Base-by-base conservation (phyloP, 2,113 vertebrate genomes). In the Podiceps cristatus region DNA sequence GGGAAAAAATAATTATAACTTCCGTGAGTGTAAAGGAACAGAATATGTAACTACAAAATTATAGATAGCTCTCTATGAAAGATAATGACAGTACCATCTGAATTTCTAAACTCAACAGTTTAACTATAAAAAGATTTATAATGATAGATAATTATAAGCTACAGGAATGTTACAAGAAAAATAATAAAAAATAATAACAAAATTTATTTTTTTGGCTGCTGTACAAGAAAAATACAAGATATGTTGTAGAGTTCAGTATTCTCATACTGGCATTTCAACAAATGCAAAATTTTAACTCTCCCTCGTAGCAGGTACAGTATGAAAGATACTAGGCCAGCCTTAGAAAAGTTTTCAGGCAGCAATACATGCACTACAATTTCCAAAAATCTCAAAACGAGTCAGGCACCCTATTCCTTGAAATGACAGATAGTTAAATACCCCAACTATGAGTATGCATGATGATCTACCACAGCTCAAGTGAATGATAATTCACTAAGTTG, bases 11-110 rank as follows among this genome's bases (percentile, higher is more conserved):
- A 93, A 94, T 79, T 59, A 71, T 55, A 91, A 85, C 60, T 94
- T 78, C 18, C 53, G 49, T 37, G 49, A 85, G 35, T 24, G 18
- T 33, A 94, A 93, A 92, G 18, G 25, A 93, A 82, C n/a, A 83
- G 29, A 94, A 83, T n/a, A 76, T 59, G 5, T 67, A 95, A 84
- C 64, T 71, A 82, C 45, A 92, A 90, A 96, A 95, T 83, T 90
- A 93, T 5, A 92, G 68, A 80, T 23, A 87, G 18, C 35, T 90
- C 23, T 67, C 28, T 27, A 11, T 79, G 69, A 85, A 93, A 85
- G 47, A 87, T 49, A 89, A 86, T 66, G 85, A 94, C 59, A 86
- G 67, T n/a, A 88, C 37, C 67, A 83, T 80, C 63, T 44, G 55
- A 94, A 88, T 92, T 69, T 82, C 69, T 88, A 52, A 93, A 90